Evolutionary conservation across 2,888 invertebrate species (phyloP).

Genomic region (Drosophila peninsularis): DNA sequence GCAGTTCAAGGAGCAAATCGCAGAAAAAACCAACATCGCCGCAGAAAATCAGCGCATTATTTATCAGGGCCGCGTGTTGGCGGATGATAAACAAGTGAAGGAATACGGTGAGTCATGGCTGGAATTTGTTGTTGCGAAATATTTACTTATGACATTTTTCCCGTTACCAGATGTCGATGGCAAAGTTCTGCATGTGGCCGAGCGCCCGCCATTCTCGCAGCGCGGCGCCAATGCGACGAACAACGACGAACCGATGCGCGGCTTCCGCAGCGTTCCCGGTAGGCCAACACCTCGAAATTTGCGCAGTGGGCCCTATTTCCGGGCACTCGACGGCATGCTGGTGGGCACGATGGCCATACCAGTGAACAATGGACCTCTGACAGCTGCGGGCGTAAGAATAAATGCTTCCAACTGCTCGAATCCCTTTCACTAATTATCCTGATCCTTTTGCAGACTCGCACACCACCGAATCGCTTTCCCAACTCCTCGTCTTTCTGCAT

Average conservation of each 20-base stretch:
- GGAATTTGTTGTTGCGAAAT: background rate
- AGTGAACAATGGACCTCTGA: conserved; percentile 70
- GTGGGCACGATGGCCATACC: conserved; percentile 85
- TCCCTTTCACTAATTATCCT: background rate
- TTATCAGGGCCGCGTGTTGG: conserved; percentile 96
- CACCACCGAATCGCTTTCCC: conserved; percentile 81
- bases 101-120: conserved; percentile 89
- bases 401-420: background rate
- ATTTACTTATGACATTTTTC: background rate
- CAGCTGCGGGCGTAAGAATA: conserved; percentile 44
- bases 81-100: conserved; percentile 93
- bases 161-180: conserved; percentile 91
- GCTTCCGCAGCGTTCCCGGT: conserved; percentile 83
- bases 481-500: conserved; percentile 85
- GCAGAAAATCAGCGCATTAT: conserved; percentile 95
- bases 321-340: conserved; percentile 84
- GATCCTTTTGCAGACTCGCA: conserved; percentile 50
- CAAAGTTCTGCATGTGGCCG: conserved; percentile 96
- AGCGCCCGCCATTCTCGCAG: conserved; percentile 91
- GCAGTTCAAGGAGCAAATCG: conserved; percentile 92
- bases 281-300: conserved; percentile 70
- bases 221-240: conserved; percentile 74
- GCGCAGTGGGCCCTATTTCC: conserved; percentile 83
- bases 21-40: conserved; percentile 91
- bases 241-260: conserved; percentile 74